phyloP scores from a whole-genome alignment of 2,113 vertebrate species.

The Toxotes chatareus region DNA sequence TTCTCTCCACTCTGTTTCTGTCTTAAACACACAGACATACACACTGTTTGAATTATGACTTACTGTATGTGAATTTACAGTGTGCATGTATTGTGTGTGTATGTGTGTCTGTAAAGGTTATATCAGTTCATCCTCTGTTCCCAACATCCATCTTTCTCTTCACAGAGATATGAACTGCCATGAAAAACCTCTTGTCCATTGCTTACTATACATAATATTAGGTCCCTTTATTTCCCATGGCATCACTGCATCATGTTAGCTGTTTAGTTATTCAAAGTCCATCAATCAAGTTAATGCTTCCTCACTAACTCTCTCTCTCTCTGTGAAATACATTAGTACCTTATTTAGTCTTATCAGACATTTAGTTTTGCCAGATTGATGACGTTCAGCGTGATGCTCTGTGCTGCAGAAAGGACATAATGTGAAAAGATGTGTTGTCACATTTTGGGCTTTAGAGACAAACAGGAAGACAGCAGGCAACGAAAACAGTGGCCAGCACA shows the following conservation, averaged over 20 bases:
- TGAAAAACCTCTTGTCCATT: background rate
- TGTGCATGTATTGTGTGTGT: constrained; percentile 38
- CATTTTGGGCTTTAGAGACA: background rate
- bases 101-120: constrained; percentile 24
- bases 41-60: no score
- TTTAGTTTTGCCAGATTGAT: background rate
- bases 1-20: background rate
- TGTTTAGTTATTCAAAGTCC: background rate
- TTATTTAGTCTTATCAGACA: background rate
- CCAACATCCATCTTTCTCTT: constrained; percentile 3
- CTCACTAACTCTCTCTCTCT: background rate
- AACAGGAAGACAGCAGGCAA: background rate
- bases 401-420: background rate
- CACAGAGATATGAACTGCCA: background rate
- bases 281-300: background rate
- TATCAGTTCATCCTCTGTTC: constrained; percentile 14
- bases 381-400: background rate
- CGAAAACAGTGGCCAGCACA: background rate
- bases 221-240: background rate
- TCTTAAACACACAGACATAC: no score
- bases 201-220: background rate
- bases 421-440: background rate
- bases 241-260: background rate
- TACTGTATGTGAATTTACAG: background rate
- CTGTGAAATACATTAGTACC: background rate